A percentile compares a stretch with the other conserved stretches of the same genome.
These are phyloP conservation scores for Andrena marginata DNA, from an alignment of 2,888 invertebrate genomes.

Conservation along the genomic window DNA sequence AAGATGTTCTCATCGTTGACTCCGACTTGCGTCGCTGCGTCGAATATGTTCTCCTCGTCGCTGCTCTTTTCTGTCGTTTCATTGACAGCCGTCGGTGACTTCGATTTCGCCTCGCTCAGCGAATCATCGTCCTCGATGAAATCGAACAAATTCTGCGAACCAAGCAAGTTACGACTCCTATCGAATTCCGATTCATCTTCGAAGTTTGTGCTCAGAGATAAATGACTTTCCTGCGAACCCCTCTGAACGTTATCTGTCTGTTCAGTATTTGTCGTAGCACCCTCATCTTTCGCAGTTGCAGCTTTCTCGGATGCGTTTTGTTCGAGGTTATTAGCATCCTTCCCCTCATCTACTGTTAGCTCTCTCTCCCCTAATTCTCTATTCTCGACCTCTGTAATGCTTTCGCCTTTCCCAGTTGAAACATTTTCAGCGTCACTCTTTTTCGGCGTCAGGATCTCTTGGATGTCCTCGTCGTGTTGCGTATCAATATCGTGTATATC, in stretches of 20 bases:
- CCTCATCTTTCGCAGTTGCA: neutral
- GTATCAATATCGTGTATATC: conserved; percentile 27
- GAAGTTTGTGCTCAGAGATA: conserved; percentile 21
- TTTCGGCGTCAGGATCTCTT: conserved; percentile 22
- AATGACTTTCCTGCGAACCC: conserved; percentile 6
- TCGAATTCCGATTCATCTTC: conserved; percentile 35
- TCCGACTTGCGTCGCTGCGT: conserved; percentile 33
- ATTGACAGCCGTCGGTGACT: neutral
- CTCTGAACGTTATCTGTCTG: neutral
- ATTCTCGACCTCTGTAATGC: neutral
- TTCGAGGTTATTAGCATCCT: neutral
- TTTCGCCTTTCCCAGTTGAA: neutral
- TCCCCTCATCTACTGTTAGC: neutral
- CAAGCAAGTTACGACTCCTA: conserved; percentile 32
- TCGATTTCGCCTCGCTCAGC: neutral
- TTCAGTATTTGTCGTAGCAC: neutral
- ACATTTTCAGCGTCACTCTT: conserved; percentile 8
- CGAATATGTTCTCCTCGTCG: conserved; percentile 53
- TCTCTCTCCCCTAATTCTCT: neutral
- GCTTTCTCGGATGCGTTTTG: neutral
- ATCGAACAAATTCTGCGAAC: conserved; percentile 49
- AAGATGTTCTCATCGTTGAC: conserved; percentile 19
- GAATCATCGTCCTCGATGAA: conserved; percentile 5
- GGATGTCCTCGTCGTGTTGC: conserved; percentile 24
- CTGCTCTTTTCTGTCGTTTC: conserved; percentile 8